Evolutionary conservation across 2,113 vertebrate genomes (phyloP).

Genomic region (Hepsetus odoe): DNA sequence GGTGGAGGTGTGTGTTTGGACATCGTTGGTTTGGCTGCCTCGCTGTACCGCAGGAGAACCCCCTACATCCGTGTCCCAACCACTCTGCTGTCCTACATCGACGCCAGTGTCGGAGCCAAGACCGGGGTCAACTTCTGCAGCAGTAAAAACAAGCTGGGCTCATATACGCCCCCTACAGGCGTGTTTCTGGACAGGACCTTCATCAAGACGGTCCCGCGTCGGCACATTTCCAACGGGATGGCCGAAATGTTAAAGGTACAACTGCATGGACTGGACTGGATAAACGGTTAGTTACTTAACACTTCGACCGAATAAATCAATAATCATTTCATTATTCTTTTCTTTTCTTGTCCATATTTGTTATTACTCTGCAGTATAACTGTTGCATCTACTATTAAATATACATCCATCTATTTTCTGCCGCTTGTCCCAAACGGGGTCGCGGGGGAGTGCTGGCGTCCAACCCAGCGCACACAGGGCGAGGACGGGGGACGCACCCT

Average conservation of each 20-base stretch:
- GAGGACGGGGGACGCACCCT: too few species aligned
- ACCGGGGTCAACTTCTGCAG: conserved; percentile 83
- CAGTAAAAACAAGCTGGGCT: conserved; percentile 84
- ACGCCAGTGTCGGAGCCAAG: conserved; percentile 82
- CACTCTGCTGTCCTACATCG: conserved; percentile 81
- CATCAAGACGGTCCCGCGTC: conserved; percentile 75
- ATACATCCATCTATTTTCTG: too few species aligned
- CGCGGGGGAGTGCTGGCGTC: too few species aligned
- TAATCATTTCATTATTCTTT: too few species aligned
- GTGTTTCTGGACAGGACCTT: conserved; percentile 81
- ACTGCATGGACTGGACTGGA: not conserved
- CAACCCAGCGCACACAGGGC: too few species aligned
- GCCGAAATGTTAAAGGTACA: conserved; percentile 84
- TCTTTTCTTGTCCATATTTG: too few species aligned
- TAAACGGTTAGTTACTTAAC: not conserved
- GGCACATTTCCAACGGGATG: conserved; percentile 81
- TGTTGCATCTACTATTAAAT: too few species aligned
- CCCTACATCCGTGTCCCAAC: conserved; percentile 84
- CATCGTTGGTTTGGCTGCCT: conserved; percentile 79
- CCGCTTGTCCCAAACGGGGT: too few species aligned
- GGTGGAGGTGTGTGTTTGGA: conserved; percentile 83
- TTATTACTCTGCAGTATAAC: too few species aligned
- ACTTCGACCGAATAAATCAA: too few species aligned
- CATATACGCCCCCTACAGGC: conserved; percentile 76
- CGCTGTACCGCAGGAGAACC: conserved; percentile 79